These are phyloP conservation scores for Heliocidaris erythrogramma DNA, from an alignment of 35 echinoderm and acorn worm species.

Conservation along the genomic window DNA sequence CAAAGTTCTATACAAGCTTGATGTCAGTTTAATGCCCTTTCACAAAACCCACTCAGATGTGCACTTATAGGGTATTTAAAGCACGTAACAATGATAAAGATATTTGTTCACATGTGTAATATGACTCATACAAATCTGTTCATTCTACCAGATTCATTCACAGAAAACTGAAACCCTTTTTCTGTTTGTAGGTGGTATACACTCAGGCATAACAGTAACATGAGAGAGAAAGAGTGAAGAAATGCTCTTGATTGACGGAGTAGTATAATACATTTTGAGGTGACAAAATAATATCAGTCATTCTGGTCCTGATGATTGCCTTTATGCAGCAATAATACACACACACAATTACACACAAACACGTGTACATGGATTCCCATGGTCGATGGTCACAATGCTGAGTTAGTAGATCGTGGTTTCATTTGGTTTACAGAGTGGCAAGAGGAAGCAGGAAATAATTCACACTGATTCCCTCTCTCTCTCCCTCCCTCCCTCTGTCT, in stretches of 20 bases:
- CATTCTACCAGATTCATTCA: background rate
- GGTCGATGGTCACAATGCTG: background rate
- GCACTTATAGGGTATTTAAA: background rate
- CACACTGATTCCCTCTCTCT: background rate
- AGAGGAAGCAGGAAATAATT: constrained; percentile 4
- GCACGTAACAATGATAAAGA: too few relatives aligned
- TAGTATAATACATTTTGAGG: background rate
- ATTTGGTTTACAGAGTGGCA: background rate
- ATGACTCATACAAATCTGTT: background rate
- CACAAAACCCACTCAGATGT: background rate
- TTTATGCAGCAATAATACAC: background rate
- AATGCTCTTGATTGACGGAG: background rate
- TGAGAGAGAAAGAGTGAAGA: background rate
- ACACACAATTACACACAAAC: background rate
- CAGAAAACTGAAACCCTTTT: background rate
- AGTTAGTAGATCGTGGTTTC: too few relatives aligned
- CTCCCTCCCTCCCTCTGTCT: background rate
- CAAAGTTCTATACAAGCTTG: background rate
- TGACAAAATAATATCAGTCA: background rate
- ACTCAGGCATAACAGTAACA: background rate
- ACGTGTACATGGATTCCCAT: background rate
- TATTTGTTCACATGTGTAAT: background rate
- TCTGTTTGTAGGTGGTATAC: background rate
- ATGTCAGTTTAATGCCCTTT: background rate
- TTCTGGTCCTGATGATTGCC: background rate